Percentiles rank a stretch among this genome's conserved stretches.
phyloP scores from a whole-genome alignment of 1,140 invertebrate species.

The Drosophila tropicalis region DNA sequence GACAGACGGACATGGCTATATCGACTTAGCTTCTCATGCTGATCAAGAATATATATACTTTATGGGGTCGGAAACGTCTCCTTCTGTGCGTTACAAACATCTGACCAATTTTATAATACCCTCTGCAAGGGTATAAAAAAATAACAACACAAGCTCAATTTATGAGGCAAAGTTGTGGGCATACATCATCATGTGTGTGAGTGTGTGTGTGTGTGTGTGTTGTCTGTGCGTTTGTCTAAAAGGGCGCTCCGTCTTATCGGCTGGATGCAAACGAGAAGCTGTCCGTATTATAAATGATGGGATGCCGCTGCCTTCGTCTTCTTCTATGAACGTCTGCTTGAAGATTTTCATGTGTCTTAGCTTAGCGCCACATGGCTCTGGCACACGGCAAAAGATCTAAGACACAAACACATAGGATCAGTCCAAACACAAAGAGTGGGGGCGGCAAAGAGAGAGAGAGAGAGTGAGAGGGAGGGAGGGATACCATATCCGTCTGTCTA shows the following conservation, averaged over 20 bases:
- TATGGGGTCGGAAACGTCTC: too few relatives aligned
- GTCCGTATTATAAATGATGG: conserved; percentile 70
- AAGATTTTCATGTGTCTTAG: conserved; percentile 38
- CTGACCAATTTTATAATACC: too few relatives aligned
- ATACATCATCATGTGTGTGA: conserved; percentile 62
- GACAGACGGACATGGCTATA: too few relatives aligned
- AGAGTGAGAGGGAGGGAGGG: conserved; percentile 31
- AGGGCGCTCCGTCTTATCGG: conserved; percentile 36
- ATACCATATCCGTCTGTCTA: conserved; percentile 54
- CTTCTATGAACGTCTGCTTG: conserved; percentile 23
- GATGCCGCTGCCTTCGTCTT: conserved; percentile 6
- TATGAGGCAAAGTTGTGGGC: conserved; percentile 59
- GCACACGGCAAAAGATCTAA: conserved; percentile 74
- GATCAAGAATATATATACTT: too few relatives aligned
- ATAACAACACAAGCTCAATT: conserved; percentile 53
- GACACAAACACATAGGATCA: conserved; percentile 23
- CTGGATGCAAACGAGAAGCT: conserved; percentile 48
- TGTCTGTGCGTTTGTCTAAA: conserved; percentile 33
- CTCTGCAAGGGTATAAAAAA: too few relatives aligned
- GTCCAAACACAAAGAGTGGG: neutral
- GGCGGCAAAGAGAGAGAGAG: neutral
- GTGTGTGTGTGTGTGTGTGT: conserved; percentile 37
- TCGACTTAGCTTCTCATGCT: too few relatives aligned
- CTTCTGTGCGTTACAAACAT: too few relatives aligned
- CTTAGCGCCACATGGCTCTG: conserved; percentile 73